These are phyloP conservation scores for Aphaenogaster ashmeadi DNA, from an alignment of 1,140 invertebrate species.

Conservation along the genomic window DNA sequence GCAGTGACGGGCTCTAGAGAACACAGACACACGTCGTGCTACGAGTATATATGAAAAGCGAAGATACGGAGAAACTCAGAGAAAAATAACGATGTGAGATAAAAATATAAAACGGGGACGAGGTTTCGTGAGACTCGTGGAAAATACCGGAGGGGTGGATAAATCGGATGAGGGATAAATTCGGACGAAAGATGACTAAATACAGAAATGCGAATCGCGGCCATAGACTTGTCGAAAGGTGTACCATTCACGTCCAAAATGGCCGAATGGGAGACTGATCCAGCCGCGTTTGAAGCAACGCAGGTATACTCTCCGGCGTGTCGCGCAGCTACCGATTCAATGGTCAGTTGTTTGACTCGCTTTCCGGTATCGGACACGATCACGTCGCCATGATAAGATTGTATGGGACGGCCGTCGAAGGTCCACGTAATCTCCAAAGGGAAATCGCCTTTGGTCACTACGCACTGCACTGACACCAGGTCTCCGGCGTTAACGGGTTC, in stretches of 20 bases:
- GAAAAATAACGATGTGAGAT: background rate
- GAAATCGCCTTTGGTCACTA: slow-evolving; percentile 91
- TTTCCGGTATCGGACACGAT: slow-evolving; percentile 88
- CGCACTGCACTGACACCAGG: slow-evolving; percentile 90
- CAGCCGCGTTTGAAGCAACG: slow-evolving; percentile 92
- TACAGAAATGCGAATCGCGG: slow-evolving; percentile 9
- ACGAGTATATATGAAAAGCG: slow-evolving; percentile 39
- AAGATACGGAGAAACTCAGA: slow-evolving; percentile 8
- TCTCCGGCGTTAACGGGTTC: slow-evolving; percentile 92
- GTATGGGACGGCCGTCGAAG: slow-evolving; percentile 86
- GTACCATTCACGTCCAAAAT: slow-evolving; percentile 93
- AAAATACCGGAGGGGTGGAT: background rate
- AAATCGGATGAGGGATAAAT: slow-evolving; percentile 1
- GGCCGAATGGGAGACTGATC: slow-evolving; percentile 90
- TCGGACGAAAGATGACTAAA: slow-evolving; percentile 20
- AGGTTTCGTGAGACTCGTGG: background rate
- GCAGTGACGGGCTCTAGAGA: slow-evolving; percentile 39
- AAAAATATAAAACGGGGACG: background rate
- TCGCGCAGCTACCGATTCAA: slow-evolving; percentile 91
- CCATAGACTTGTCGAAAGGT: slow-evolving; percentile 52
- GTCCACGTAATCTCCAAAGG: slow-evolving; percentile 91
- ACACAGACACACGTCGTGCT: slow-evolving; percentile 60
- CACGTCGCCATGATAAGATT: slow-evolving; percentile 81
- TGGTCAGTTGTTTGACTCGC: slow-evolving; percentile 88
- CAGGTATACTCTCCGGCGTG: slow-evolving; percentile 94